Evolutionary conservation across 2,888 invertebrate species (phyloP).

Genomic region (Philonicus albiceps): DNA sequence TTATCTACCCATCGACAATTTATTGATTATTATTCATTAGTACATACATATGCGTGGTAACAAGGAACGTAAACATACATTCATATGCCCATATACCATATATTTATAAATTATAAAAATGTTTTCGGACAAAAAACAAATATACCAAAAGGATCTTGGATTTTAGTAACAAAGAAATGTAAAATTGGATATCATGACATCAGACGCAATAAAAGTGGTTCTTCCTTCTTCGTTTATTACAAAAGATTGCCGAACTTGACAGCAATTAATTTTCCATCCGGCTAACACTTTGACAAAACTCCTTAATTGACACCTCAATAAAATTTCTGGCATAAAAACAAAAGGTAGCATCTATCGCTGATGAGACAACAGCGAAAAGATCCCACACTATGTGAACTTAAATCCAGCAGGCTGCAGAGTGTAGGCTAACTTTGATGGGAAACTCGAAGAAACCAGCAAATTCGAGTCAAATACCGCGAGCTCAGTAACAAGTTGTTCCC

Average conservation of each 20-base stretch:
- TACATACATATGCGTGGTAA: too few relatives aligned
- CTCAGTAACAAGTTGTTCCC: constrained; percentile 43
- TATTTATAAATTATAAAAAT: background rate
- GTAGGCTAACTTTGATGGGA: background rate
- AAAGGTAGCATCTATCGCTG: background rate
- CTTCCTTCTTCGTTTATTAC: background rate
- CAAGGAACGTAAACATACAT: too few relatives aligned
- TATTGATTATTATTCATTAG: too few relatives aligned
- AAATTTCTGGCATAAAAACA: background rate
- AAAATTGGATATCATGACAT: background rate
- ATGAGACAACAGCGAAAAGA: background rate
- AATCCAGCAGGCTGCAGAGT: background rate
- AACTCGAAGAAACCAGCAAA: constrained; percentile 9
- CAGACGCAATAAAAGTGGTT: background rate
- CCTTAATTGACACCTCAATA: background rate
- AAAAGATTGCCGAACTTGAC: background rate
- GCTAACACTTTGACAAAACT: background rate
- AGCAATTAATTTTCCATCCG: background rate
- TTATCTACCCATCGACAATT: too few relatives aligned
- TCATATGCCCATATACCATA: too few relatives aligned
- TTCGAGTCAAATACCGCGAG: background rate
- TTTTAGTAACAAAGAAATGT: background rate
- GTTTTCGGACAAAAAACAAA: too few relatives aligned
- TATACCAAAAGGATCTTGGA: background rate
- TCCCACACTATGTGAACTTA: background rate